Conservation (phyloP, 2,113 vertebrate genomes). For the Platysternon megacephalum region DNA sequence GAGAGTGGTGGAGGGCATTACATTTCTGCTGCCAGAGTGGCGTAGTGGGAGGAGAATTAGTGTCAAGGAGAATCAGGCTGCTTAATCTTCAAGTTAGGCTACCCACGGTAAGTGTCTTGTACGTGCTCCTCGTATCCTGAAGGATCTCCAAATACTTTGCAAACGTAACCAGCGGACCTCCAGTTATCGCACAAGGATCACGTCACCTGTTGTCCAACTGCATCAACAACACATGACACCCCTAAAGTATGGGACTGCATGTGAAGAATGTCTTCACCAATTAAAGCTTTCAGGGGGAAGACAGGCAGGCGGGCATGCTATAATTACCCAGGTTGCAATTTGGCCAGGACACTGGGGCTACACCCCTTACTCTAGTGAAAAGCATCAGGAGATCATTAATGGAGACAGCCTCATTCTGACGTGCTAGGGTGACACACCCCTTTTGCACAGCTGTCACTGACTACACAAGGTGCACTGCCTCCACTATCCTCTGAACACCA, state of each 20-base stretch:
- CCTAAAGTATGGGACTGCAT: not conserved
- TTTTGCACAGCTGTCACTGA: not conserved
- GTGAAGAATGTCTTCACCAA: not conserved
- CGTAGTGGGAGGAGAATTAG: not conserved
- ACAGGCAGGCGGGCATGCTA: not conserved
- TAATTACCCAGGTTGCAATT: fast-evolving
- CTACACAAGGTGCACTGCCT: not conserved
- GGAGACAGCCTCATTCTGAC: not conserved
- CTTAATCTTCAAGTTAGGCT: slow-evolving; percentile 1
- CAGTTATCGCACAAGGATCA: not conserved
- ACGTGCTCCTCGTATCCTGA: not conserved
- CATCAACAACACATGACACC: not conserved
- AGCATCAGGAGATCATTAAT: not conserved
- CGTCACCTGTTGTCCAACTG: not conserved
- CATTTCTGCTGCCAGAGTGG: fast-evolving
- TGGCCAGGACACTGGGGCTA: fast-evolving
- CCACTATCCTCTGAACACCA: not conserved
- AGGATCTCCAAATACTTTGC: not conserved
- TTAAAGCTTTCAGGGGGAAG: not conserved
- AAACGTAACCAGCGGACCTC: not conserved
- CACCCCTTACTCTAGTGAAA: not conserved
- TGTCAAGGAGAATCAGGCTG: slow-evolving; percentile 2
- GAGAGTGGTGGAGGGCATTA: not conserved
- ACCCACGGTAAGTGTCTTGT: not conserved
- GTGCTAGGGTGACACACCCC: not conserved